Evolutionary conservation across 2,888 invertebrate genomes (phyloP).

Genomic region (Eupithecia insigniata): DNA sequence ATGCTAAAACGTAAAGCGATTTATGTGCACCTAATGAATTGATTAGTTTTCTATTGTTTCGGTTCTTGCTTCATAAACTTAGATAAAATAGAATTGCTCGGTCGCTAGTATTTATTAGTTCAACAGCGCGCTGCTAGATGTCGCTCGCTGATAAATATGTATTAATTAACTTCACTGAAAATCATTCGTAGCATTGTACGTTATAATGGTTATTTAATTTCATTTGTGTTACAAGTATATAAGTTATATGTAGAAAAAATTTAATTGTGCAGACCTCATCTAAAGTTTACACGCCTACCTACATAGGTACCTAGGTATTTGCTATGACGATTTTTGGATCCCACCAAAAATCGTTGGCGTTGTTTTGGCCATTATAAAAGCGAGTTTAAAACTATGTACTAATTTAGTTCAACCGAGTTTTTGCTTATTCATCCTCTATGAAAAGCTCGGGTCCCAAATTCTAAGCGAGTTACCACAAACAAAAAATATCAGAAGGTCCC

Average conservation of each 20-base stretch:
- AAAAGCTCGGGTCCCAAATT: background rate
- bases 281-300: no score
- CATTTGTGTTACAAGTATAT: no score
- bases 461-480: background rate
- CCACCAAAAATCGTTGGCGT: background rate
- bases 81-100: background rate
- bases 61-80: background rate
- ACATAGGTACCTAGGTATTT: background rate
- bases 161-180: background rate
- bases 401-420: background rate
- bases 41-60: background rate
- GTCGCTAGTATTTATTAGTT: constrained; percentile 9
- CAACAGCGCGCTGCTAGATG: constrained; percentile 31
- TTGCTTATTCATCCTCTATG: background rate
- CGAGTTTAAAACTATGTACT: background rate
- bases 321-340: background rate
- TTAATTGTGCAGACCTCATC: no score
- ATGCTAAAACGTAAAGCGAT: background rate
- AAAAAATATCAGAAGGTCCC: background rate
- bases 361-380: background rate
- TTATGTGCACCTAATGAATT: background rate
- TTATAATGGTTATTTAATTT: background rate
- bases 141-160: constrained; percentile 28
- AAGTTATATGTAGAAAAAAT: no score
- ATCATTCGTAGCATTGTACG: background rate